Base-by-base conservation (phyloP, 2,113 vertebrate species). In the Labrus mixtus region DNA sequence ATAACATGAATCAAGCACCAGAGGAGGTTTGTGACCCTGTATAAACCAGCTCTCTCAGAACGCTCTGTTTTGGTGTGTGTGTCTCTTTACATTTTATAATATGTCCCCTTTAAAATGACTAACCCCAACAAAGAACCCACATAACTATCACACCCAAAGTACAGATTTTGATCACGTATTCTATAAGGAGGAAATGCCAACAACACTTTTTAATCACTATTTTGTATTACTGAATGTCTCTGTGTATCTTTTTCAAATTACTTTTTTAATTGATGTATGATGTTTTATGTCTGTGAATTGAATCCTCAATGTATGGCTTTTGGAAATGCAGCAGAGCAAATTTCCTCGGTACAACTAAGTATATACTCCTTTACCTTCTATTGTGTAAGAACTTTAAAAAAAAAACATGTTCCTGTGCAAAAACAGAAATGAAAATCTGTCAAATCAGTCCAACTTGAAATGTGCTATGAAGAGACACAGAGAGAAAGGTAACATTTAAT, bases 281-380 rank as follows among this genome's bases (percentile, higher is more conserved):
- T 43, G 41, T 43, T 68, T 64, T 63, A 25, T 33, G 58, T 70
- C 69, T 63, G 45, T 22, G 25, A 69, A 64, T 37, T 60, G 54
- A 41, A 61, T 10, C 11, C 22, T 63, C 56, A 37, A 19, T 39
- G 57, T 53, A 43, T 59, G 59, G 59, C 67, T 76, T 70, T 45
- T 55, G 37, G 39, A 71, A 63, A 76, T 20, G 25, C 55, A 39
- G 36, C 6, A 20, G 9, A 78, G 51, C 29, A 15, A 15, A 29
- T 25, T 36, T 56, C 54, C 59, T 50, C 63, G 69, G 63, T 20
- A 25, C 57, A 68, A 73, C 73, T 51, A 82, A 73, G 59, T 20
- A 41, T 50, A 41, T 6, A 3, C 23, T 48, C n/a, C 36, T 68
- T 74, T 70, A 19, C 36, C 23, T 54, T 56, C 22, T 57, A 65